A percentile compares a stretch with the other conserved stretches of the same genome.
Evolutionary conservation across 2,797 vertebrate genomes (phyloP).

Genomic region (Neosilurus mollespiculum): DNA sequence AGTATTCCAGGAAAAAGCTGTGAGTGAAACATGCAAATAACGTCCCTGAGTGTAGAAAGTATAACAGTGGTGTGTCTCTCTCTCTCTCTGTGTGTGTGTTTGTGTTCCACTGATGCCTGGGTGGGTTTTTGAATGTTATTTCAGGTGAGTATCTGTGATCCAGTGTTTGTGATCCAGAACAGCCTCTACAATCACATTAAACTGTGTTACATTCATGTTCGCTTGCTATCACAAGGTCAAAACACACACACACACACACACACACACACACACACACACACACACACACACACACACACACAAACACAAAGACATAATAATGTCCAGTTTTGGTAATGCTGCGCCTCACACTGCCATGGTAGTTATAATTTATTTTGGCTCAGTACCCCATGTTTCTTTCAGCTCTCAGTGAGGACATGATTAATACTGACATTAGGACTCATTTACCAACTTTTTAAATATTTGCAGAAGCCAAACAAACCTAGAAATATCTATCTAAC

Average conservation of each 20-base stretch:
- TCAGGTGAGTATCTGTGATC: not conserved
- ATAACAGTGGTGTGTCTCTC: not conserved
- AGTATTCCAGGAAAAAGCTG: constrained; percentile 23
- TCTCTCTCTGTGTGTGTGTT: not conserved
- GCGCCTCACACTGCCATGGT: not conserved
- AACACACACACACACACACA: not conserved
- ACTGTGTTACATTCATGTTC: too few species aligned
- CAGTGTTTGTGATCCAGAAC: not conserved
- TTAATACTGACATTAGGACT: not conserved
- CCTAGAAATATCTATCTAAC: too few species aligned
- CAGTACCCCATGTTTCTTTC: not conserved
- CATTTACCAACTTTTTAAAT: not conserved
- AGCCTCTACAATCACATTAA: not conserved
- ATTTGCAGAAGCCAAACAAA: too few species aligned
- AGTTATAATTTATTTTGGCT: not conserved
- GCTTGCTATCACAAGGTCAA: too few species aligned
- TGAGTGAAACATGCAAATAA: constrained; percentile 37
- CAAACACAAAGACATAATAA: not conserved
- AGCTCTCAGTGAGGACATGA: not conserved
- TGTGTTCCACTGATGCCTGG: too few species aligned
- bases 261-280: too few species aligned
- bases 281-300: too few species aligned
- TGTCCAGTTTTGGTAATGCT: not conserved
- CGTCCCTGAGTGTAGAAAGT: not conserved
- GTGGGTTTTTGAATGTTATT: too few species aligned